phyloP scores from a whole-genome alignment of 2,113 vertebrate genomes.

The Copsychus sechellarum region DNA sequence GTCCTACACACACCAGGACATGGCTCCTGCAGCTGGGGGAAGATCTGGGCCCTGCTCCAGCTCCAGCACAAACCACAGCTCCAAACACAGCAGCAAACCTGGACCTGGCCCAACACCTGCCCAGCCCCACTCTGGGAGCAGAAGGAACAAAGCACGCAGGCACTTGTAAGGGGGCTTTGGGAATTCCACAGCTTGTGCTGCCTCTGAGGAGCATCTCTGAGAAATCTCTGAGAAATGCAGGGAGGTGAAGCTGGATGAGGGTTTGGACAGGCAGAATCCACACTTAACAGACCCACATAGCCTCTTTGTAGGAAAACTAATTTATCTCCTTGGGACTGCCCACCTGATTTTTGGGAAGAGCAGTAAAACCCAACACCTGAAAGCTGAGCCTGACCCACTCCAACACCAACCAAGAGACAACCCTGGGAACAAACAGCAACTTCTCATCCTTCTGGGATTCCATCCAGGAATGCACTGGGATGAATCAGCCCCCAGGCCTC shows the following conservation, averaged over 20 bases:
- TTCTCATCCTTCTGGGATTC: not conserved
- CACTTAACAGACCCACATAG: accelerated
- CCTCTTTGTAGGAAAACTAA: not conserved
- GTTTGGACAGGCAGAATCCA: not conserved
- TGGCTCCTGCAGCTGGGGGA: not conserved
- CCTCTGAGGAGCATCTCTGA: not conserved
- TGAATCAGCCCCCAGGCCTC: not conserved
- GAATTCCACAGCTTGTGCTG: not conserved
- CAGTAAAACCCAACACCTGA: not conserved
- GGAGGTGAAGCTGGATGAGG: not conserved
- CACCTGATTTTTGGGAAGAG: not conserved
- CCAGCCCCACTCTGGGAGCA: not conserved
- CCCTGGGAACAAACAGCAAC: not conserved
- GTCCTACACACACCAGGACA: accelerated
- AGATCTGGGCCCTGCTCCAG: not conserved
- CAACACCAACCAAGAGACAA: not conserved
- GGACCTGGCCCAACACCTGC: not conserved
- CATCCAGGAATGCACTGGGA: not conserved
- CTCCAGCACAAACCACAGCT: not conserved
- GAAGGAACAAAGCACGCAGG: not conserved
- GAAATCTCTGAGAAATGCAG: not conserved
- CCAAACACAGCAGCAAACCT: not conserved
- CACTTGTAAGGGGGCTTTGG: not conserved
- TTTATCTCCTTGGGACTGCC: not conserved
- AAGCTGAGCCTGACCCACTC: not conserved